Evolutionary conservation across 2,888 invertebrate genomes (phyloP).

Genomic region (Heterodera filipjevi): DNA sequence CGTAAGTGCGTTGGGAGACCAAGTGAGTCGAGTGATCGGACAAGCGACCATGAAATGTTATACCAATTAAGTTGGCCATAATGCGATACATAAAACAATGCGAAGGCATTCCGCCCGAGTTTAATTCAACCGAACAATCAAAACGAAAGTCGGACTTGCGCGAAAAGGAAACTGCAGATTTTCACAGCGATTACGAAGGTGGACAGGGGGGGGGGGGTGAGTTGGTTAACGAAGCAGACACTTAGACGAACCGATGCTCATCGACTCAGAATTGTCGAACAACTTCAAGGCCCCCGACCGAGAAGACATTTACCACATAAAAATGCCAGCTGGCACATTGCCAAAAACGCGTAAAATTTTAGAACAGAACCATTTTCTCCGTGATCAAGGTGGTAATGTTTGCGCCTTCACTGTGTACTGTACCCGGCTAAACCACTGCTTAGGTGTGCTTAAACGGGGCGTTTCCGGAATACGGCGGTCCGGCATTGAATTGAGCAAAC

Average conservation of each 20-base stretch:
- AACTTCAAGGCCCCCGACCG: slow-evolving; percentile 42
- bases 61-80: slow-evolving; percentile 33
- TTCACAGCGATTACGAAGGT: background rate
- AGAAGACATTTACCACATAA: slow-evolving; percentile 60
- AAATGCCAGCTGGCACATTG: slow-evolving; percentile 54
- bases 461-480: slow-evolving; percentile 53
- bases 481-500: slow-evolving; percentile 32
- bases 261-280: background rate
- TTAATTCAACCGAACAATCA: slow-evolving; percentile 14
- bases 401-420: too few species aligned
- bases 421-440: too few species aligned
- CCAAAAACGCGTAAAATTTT: slow-evolving; percentile 50
- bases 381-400: slow-evolving; percentile 42
- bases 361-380: slow-evolving; percentile 45
- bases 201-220: background rate
- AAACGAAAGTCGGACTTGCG: background rate
- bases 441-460: slow-evolving; percentile 51
- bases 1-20: slow-evolving; percentile 39
- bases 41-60: background rate
- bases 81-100: slow-evolving; percentile 37
- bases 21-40: slow-evolving; percentile 4
- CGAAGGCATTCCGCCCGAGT: slow-evolving; percentile 33
- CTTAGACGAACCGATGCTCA: slow-evolving; percentile 30
- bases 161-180: background rate
- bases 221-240: background rate